Conservation (phyloP, 2,888 invertebrate genomes). For the Merodon equestris region DNA sequence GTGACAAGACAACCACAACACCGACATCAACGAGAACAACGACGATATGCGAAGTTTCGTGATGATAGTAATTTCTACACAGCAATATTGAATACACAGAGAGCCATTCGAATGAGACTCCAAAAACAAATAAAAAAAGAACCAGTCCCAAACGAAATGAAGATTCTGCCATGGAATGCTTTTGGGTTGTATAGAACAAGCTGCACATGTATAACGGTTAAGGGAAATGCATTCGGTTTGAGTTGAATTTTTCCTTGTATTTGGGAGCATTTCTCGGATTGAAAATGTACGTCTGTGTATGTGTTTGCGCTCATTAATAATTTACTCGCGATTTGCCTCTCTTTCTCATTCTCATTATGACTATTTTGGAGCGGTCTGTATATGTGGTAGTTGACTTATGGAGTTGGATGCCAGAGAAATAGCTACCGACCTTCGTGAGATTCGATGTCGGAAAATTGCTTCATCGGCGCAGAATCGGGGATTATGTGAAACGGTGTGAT, state of each 20-base stretch:
- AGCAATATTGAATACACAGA: constrained; percentile 40
- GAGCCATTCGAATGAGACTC: constrained; percentile 21
- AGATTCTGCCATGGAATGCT: too few species aligned
- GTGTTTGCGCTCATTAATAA: constrained; percentile 60
- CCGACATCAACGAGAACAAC: constrained; percentile 59
- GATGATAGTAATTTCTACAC: constrained; percentile 63
- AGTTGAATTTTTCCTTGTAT: constrained; percentile 13
- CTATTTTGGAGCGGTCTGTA: constrained; percentile 27
- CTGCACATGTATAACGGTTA: constrained; percentile 59
- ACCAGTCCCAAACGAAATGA: too few species aligned
- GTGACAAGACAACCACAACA: constrained; percentile 67
- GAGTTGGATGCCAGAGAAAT: constrained; percentile 41
- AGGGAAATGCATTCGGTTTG: constrained; percentile 37
- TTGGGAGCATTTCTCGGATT: constrained; percentile 17
- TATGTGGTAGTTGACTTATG: constrained; percentile 9
- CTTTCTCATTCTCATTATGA: too few species aligned
- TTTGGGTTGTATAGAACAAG: constrained; percentile 1
- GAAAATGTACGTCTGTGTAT: constrained; percentile 7
- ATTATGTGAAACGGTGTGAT: neutral
- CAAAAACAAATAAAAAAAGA: constrained; percentile 10
- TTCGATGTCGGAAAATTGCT: constrained; percentile 22
- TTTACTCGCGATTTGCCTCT: constrained; percentile 47
- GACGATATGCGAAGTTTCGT: constrained; percentile 51
- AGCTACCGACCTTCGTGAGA: constrained; percentile 20
- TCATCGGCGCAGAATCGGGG: constrained; percentile 22